Conservation (phyloP, 2,113 vertebrate genomes). For the Oryzias curvinotus region DNA sequence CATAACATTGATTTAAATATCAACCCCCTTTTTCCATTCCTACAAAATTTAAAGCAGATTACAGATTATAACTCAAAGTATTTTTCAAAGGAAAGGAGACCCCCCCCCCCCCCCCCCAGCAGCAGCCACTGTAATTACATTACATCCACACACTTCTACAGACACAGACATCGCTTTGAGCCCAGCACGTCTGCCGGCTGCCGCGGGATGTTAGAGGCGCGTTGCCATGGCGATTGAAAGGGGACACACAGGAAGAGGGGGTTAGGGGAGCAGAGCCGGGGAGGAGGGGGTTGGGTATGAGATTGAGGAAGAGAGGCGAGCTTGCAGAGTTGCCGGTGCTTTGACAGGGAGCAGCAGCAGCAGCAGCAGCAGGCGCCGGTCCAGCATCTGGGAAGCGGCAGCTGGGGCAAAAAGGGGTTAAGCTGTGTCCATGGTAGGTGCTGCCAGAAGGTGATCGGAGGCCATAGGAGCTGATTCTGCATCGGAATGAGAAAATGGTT, state of each 20-base stretch:
- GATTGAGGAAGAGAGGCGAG: constrained; percentile 53
- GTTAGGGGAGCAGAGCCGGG: constrained; percentile 23
- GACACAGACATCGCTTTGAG: constrained; percentile 49
- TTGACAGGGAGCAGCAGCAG: constrained; percentile 57
- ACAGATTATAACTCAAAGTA: no score
- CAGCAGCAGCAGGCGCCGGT: constrained; percentile 25
- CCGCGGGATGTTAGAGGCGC: constrained; percentile 87
- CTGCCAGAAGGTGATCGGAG: constrained; percentile 1
- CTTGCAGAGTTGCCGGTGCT: constrained; percentile 58
- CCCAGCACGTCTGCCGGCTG: constrained; percentile 77
- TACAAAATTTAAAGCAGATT: no score
- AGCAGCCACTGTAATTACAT: constrained; percentile 67
- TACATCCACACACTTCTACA: constrained; percentile 33
- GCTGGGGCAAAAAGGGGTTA: constrained; percentile 32
- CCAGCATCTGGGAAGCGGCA: constrained; percentile 36
- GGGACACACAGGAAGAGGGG: constrained; percentile 73
- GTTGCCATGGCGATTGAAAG: constrained; percentile 92
- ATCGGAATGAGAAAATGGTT: constrained; percentile 3
- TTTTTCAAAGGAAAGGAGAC: constrained; percentile 34
- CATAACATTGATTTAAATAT: no score
- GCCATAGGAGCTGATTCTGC: constrained; percentile 4
- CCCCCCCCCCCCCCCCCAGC: constrained; percentile 21
- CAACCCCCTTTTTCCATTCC: no score
- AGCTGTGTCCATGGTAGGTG: constrained; percentile 57
- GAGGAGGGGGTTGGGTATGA: constrained; percentile 35